A percentile compares a stretch with the other conserved stretches of the same genome.
Evolutionary conservation across 2,797 vertebrate genomes (phyloP).

Genomic region (Acomys russatus): DNA sequence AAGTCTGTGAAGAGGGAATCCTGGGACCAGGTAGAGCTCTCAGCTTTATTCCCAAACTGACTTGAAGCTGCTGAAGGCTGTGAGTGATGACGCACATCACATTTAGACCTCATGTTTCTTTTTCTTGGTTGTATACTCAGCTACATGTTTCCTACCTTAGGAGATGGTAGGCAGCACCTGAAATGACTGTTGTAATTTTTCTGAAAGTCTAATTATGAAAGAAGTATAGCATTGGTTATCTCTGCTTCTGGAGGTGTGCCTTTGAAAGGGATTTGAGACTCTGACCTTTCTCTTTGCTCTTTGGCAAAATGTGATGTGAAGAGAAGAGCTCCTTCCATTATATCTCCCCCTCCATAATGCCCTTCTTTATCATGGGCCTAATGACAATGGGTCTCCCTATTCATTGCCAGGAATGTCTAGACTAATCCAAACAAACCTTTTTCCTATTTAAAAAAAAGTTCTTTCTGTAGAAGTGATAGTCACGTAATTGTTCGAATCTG

Average conservation of each 20-base stretch:
- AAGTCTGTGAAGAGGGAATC: conserved; percentile 88
- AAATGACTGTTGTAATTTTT: background rate
- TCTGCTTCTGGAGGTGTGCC: background rate
- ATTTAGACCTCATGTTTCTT: background rate
- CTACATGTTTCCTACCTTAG: background rate
- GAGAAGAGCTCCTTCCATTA: background rate
- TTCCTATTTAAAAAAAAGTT: background rate
- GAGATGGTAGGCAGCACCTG: background rate
- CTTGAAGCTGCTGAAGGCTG: background rate
- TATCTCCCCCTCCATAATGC: background rate
- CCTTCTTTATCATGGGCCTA: background rate
- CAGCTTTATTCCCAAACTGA: background rate
- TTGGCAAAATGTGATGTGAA: background rate
- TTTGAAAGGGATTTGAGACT: background rate
- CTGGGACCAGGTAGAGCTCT: accelerated
- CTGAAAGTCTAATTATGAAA: background rate
- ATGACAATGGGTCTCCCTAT: background rate
- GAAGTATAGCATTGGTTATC: background rate
- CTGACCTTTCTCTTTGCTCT: background rate
- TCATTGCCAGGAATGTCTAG: background rate
- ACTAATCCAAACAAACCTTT: background rate
- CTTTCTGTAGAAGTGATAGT: background rate
- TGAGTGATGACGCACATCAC: background rate
- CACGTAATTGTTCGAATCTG: background rate
- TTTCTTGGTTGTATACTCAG: conserved; percentile 41